Evolutionary conservation across 1,140 invertebrate genomes (phyloP).

Genomic region (Parapsyche elsis): DNA sequence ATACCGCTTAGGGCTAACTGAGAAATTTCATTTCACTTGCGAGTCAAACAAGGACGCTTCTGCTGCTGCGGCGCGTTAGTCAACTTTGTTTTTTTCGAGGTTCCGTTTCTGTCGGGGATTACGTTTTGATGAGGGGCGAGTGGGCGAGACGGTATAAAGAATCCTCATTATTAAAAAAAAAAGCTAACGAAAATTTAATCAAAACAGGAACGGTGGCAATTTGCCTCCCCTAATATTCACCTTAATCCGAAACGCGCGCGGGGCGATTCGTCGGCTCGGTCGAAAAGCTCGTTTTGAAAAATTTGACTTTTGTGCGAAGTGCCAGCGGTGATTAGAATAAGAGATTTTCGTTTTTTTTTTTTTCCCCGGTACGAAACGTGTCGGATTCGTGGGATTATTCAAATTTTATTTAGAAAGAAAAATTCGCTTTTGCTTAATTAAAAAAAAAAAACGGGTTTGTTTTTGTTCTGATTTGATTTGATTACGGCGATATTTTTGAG

Average conservation of each 20-base stretch:
- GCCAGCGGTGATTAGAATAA: neutral
- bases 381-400: slow-evolving; percentile 8
- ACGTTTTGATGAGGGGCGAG: slow-evolving; percentile 7
- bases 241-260: neutral
- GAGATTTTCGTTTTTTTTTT: neutral
- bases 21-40: neutral
- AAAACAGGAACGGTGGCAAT: slow-evolving; percentile 22
- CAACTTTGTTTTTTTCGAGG: neutral
- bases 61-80: neutral
- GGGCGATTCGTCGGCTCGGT: too few species aligned
- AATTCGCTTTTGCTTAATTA: too few species aligned
- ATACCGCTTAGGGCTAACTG: neutral
- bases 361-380: neutral
- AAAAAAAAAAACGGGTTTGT: too few species aligned
- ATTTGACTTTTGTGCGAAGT: neutral
- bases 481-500: too few species aligned
- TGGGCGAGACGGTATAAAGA: slow-evolving; percentile 15
- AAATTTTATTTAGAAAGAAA: too few species aligned
- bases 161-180: slow-evolving; percentile 34
- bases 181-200: slow-evolving; percentile 39
- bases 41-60: neutral
- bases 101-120: neutral
- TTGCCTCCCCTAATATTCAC: slow-evolving; percentile 1
- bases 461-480: too few species aligned
- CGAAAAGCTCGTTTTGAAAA: neutral